Percentiles rank a stretch among this genome's conserved stretches.
phyloP scores from a whole-genome alignment of 2,113 vertebrate species.

The Rhodinocichla rosea region DNA sequence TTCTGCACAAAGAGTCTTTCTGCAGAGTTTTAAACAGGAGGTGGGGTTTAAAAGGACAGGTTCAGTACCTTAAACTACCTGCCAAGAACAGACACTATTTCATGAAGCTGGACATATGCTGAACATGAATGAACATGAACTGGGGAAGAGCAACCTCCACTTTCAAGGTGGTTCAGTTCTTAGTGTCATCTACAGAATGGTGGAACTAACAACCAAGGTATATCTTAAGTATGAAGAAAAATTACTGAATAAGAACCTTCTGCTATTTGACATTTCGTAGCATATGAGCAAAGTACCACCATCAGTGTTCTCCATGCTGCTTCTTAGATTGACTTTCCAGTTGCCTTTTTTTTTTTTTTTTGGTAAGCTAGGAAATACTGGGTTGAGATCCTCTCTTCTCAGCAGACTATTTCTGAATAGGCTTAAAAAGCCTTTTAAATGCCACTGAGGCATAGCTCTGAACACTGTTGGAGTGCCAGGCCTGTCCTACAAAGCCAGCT shows the following conservation, averaged over 20 bases:
- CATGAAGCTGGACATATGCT: neutral
- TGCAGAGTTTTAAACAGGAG: neutral
- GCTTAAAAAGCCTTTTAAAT: neutral
- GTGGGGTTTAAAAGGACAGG: neutral
- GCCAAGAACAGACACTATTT: neutral
- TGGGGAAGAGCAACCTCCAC: neutral
- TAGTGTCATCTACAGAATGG: neutral
- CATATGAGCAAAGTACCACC: neutral
- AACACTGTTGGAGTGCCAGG: neutral
- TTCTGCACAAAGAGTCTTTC: neutral
- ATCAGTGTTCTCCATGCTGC: neutral
- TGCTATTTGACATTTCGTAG: neutral
- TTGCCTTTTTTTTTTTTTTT: neutral
- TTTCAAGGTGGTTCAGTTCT: neutral
- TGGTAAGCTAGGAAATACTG: neutral
- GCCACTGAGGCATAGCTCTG: neutral
- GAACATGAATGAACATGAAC: neutral
- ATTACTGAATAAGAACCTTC: neutral
- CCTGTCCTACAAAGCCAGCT: neutral
- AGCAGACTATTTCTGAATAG: neutral
- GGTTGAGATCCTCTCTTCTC: neutral
- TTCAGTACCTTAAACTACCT: neutral
- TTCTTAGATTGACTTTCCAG: neutral
- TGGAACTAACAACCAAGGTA: neutral
- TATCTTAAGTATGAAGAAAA: neutral